These are phyloP conservation scores for Oxycera nigricornis DNA, from an alignment of 2,888 invertebrate genomes.

Conservation along the genomic window DNA sequence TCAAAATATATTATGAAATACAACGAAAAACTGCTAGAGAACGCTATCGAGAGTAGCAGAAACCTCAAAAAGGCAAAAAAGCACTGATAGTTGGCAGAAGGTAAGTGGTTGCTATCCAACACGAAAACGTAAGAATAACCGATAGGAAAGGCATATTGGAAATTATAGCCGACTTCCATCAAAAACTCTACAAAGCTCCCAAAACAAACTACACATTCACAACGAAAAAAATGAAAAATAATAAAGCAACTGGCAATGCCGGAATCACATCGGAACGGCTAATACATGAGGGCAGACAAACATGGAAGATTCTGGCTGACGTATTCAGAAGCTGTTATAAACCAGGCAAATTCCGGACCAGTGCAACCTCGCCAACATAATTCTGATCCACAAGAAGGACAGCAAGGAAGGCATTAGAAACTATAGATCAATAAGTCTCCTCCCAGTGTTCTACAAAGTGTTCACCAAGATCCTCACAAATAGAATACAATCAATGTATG, in stretches of 20 bases:
- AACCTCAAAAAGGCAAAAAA: conserved; percentile 6
- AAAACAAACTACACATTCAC: not conserved
- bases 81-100: not conserved
- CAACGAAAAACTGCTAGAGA: not conserved
- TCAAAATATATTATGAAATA: not conserved
- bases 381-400: conserved; percentile 48
- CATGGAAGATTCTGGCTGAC: not conserved
- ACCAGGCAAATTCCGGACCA: conserved; percentile 5
- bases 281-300: conserved; percentile 8
- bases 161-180: not conserved
- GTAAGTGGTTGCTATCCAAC: not conserved
- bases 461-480: conserved; percentile 48
- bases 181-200: not conserved
- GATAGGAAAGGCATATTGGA: not conserved
- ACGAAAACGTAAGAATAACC: not conserved
- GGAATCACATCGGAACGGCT: not conserved
- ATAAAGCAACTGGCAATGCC: not conserved
- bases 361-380: conserved; percentile 46
- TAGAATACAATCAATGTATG: conserved; percentile 46
- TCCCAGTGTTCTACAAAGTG: conserved; percentile 49
- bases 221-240: not conserved
- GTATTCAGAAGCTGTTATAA: not conserved
- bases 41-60: not conserved
- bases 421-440: conserved; percentile 49
- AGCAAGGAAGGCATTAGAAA: conserved; percentile 47